Conservation (phyloP, 2,888 invertebrate species). For the Fissipunctia ypsillon region DNA sequence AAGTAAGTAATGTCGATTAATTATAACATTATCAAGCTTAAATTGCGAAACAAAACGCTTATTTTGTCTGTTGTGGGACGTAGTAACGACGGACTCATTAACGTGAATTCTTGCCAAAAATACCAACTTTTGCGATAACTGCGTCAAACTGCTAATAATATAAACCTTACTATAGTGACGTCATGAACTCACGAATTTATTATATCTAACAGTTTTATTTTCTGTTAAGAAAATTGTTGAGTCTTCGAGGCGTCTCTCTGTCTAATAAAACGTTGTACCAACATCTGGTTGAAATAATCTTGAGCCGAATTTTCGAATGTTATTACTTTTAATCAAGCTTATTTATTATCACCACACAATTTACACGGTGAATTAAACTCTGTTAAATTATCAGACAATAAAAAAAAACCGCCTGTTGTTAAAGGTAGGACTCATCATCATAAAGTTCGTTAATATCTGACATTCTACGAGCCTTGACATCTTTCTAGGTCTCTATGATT, state of each 20-base stretch:
- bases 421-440: constrained; percentile 31
- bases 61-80: constrained; percentile 38
- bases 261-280: constrained; percentile 37
- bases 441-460: constrained; percentile 41
- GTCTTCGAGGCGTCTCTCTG: constrained; percentile 46
- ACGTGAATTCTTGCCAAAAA: constrained; percentile 69
- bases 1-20: neutral
- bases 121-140: constrained; percentile 64
- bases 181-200: constrained; percentile 38
- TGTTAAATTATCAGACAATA: constrained; percentile 3
- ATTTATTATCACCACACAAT: constrained; percentile 27
- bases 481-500: constrained; percentile 61
- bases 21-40: constrained; percentile 1
- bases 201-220: constrained; percentile 34
- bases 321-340: constrained; percentile 29
- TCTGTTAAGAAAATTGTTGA: constrained; percentile 42
- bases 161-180: constrained; percentile 50
- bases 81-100: constrained; percentile 47
- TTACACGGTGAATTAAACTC: constrained; percentile 3
- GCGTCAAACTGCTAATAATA: constrained; percentile 72
- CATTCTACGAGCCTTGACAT: constrained; percentile 70
- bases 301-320: constrained; percentile 20
- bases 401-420: constrained; percentile 1
- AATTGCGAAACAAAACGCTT: constrained; percentile 38
- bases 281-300: constrained; percentile 37